Conservation (phyloP, 2,888 invertebrate genomes). For the Syrista parreyssii region DNA sequence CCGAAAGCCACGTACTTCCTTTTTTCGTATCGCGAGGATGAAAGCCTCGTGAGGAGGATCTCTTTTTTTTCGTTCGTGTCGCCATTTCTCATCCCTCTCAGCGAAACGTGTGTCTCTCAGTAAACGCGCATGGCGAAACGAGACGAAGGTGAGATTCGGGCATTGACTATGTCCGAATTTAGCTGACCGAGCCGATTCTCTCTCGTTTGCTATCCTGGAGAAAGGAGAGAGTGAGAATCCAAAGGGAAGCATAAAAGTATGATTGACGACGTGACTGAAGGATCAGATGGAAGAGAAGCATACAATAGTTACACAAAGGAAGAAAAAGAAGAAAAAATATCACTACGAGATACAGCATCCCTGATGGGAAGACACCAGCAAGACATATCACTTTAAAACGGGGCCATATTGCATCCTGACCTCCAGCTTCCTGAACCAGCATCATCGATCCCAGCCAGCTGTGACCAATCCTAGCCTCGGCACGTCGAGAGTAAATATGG, state of each 20-base stretch:
- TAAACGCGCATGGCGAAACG: constrained; percentile 3
- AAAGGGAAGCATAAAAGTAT: background rate
- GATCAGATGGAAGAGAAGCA: background rate
- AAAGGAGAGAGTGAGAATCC: background rate
- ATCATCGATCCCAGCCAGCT: constrained; percentile 55
- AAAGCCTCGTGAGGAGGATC: background rate
- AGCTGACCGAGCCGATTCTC: background rate
- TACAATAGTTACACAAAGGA: background rate
- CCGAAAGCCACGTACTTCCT: constrained; percentile 33
- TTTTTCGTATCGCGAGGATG: constrained; percentile 5
- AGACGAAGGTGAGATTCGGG: background rate
- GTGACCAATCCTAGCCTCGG: constrained; percentile 47
- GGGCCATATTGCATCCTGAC: constrained; percentile 32
- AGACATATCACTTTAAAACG: constrained; percentile 12
- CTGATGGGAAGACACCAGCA: constrained; percentile 8
- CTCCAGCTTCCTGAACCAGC: constrained; percentile 25
- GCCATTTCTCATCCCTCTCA: background rate
- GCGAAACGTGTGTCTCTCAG: background rate
- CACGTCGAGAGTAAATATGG: constrained; percentile 12
- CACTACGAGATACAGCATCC: background rate
- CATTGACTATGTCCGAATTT: background rate
- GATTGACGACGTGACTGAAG: background rate
- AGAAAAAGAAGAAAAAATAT: background rate
- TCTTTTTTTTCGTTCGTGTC: background rate
- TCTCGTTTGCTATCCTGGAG: background rate